A percentile compares a stretch with the other conserved stretches of the same genome.
Conservation (phyloP, 2,113 vertebrate species). For the Panthera leo region DNA sequence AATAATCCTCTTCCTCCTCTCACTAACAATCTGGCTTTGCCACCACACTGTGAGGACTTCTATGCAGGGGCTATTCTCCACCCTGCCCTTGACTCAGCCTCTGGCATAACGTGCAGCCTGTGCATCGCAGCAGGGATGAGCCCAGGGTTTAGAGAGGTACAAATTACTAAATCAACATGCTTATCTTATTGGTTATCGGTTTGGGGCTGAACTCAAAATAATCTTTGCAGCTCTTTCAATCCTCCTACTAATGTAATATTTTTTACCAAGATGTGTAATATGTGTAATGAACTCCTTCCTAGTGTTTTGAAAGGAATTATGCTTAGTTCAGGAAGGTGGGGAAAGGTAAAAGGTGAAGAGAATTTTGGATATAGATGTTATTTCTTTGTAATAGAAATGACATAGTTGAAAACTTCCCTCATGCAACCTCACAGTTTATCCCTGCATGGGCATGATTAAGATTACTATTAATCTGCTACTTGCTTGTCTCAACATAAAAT, state of each 20-base stretch:
- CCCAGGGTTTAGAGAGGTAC: neutral
- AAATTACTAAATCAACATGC: neutral
- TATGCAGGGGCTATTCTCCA: accelerated
- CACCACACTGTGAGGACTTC: neutral
- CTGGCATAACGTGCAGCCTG: neutral
- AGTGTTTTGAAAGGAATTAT: neutral
- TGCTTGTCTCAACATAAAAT: neutral
- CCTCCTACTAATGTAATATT: neutral
- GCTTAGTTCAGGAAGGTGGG: neutral
- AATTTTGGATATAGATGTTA: neutral
- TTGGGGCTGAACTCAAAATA: neutral
- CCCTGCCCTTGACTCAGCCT: neutral
- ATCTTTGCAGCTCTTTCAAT: neutral
- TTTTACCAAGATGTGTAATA: neutral
- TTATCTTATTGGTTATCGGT: neutral
- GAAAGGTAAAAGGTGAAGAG: neutral
- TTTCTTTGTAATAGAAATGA: neutral
- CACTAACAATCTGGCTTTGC: neutral
- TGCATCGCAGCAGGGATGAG: neutral
- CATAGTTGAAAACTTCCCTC: neutral
- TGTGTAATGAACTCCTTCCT: neutral
- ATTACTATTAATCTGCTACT: slow-evolving; percentile 25
- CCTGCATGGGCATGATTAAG: neutral
- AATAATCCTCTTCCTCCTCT: neutral
- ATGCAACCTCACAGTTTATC: neutral